Base-by-base conservation (phyloP, 1,140 invertebrate species). In the Drosophila subpulchrella region DNA sequence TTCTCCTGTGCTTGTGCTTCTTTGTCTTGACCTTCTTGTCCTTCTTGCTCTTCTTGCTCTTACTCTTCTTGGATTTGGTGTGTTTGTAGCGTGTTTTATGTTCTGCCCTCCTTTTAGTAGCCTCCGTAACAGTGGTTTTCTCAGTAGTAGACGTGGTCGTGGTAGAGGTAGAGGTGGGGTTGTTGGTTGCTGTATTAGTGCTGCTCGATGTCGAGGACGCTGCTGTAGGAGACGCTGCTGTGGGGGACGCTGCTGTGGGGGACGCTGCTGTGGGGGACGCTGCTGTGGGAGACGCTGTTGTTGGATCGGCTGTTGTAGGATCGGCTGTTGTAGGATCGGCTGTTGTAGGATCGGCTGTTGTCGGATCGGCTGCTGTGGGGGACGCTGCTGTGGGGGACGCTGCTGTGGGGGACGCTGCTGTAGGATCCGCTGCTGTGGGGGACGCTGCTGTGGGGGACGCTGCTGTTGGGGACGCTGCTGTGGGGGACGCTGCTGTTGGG, bases 111-210 rank as follows among this genome's bases (percentile, higher is more conserved):
- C 24, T 46, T 8, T 46, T 12, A 8, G 24, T 6, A 0, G 24
- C 24, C 46, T 48, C 46, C 20, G 50, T 53, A n/a, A 30, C 36
- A 8, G 50, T 53, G 6, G 50, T 53, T 20, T 20, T 20, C 20
- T 20, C 20, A 2, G 50, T 53, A 8, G 50, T 15, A 6, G 50
- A 20, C 30, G 46, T 48, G 30, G 50, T 15, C 2, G 27, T 34
- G 10, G 50, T 51, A 5, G 47, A 5, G 0, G 41, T 12, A 8
- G 41, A 17, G 41, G 48, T 51, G 3, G 44, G 13, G n/a, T 30
- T 34, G 5, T 20, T 30, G 15, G 50, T 15, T 0, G 27, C 17
- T 4, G 50, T 51, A 1, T 27, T 20, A 1, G 41, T 7, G 10
- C 6, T 6, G 42, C 0, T 20, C 6, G 41, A 17, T 17, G 41